Percentiles rank a stretch among this genome's conserved stretches.
Evolutionary conservation across 2,888 invertebrate species (phyloP).

Genomic region (Germaria angustata): DNA sequence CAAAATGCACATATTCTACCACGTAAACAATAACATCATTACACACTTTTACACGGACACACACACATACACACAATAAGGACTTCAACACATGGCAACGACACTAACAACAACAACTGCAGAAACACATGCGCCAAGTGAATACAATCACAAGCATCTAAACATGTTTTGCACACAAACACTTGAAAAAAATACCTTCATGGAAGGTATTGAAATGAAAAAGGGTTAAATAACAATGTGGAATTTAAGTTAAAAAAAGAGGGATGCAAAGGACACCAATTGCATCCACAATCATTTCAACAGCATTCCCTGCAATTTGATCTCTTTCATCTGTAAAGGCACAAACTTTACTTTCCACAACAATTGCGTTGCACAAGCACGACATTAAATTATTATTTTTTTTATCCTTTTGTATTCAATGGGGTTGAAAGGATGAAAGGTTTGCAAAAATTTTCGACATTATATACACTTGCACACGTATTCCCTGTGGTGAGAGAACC

Average conservation of each 20-base stretch:
- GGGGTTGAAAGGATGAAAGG: slow-evolving; percentile 36
- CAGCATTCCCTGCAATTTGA: slow-evolving; percentile 65
- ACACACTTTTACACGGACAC: not conserved
- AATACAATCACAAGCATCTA: not conserved
- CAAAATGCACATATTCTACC: slow-evolving; percentile 29
- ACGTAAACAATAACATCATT: slow-evolving; percentile 6
- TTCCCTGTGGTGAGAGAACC: slow-evolving; percentile 68
- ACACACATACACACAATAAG: slow-evolving; percentile 13
- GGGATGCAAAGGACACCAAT: slow-evolving; percentile 61
- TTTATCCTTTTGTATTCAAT: not conserved
- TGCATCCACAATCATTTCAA: slow-evolving; percentile 49
- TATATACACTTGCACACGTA: slow-evolving; percentile 4
- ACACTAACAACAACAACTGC: slow-evolving; percentile 15
- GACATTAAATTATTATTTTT: slow-evolving; percentile 19
- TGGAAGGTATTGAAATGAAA: slow-evolving; percentile 12
- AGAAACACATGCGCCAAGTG: slow-evolving; percentile 61
- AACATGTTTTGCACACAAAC: not conserved
- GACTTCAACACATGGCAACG: slow-evolving; percentile 7
- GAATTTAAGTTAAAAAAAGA: slow-evolving; percentile 18
- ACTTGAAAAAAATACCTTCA: not conserved
- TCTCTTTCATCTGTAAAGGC: slow-evolving; percentile 45
- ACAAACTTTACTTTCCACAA: slow-evolving; percentile 26
- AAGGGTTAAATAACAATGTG: slow-evolving; percentile 52
- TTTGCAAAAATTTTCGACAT: slow-evolving; percentile 16
- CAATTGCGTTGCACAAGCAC: slow-evolving; percentile 52